A percentile compares a stretch with the other conserved stretches of the same genome.
These are phyloP conservation scores for Heliocidaris erythrogramma DNA, from an alignment of 35 echinoderm and acorn worm genomes.

Conservation along the genomic window DNA sequence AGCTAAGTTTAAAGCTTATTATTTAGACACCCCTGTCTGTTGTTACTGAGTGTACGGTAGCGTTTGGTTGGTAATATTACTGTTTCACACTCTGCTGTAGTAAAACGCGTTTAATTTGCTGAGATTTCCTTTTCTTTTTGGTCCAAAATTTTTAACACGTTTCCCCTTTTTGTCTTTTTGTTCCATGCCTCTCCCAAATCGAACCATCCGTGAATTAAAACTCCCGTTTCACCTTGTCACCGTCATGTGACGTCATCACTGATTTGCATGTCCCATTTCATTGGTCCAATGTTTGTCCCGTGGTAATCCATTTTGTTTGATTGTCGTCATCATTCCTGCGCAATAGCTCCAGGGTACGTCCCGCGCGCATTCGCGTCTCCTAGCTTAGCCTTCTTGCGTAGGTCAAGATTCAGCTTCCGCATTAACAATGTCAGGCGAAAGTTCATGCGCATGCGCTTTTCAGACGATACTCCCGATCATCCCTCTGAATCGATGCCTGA, in stretches of 20 bases:
- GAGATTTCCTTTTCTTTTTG: background rate
- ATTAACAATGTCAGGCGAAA: constrained; percentile 46
- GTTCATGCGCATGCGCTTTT: constrained; percentile 51
- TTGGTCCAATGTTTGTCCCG: constrained; percentile 30
- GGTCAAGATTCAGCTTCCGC: constrained; percentile 28
- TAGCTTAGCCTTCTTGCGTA: constrained; percentile 35
- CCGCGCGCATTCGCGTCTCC: constrained; percentile 41
- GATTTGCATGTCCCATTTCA: constrained; percentile 38
- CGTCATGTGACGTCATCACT: constrained; percentile 25
- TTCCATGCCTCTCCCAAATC: constrained; percentile 14
- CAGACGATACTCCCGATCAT: constrained; percentile 42
- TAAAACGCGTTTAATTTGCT: constrained; percentile 24
- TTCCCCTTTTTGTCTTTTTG: constrained; percentile 27
- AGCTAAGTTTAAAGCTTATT: background rate
- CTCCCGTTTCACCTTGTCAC: background rate
- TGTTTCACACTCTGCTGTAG: background rate
- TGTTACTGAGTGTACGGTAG: background rate
- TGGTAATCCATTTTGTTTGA: constrained; percentile 7
- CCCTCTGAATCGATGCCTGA: constrained; percentile 38
- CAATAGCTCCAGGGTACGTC: constrained; percentile 31
- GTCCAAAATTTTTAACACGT: constrained; percentile 29
- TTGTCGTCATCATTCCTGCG: background rate
- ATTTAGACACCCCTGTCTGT: background rate
- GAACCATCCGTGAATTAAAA: background rate
- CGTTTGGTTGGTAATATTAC: background rate